Evolutionary conservation across 2,113 vertebrate genomes (phyloP), one percentile per base, ranked within the genome.

Genomic region (Nyctereutes procyonoides): DNA sequence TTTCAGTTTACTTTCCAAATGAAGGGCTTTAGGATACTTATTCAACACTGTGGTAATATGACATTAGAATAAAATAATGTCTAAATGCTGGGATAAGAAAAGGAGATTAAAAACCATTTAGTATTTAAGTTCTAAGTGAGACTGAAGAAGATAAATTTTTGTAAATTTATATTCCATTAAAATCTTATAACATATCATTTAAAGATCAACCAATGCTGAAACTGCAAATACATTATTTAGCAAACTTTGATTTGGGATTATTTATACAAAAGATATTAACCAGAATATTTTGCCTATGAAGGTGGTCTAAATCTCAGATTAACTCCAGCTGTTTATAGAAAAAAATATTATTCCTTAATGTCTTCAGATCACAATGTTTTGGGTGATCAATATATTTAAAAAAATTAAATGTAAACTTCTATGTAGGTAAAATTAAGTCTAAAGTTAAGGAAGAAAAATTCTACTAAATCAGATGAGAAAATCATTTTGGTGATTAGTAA

Each of bases 61-160:
- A 85, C 19, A 90, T 14, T 76, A 85, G 22, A 74, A 89, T 48
- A 55, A 95, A 89, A 67, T 8, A 77, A 79, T 58, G 63, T 43
- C 97, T 92, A 92, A 85, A 97, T 90, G 93, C 53, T 67, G 43
- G 13, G 13, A 93, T 63, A 89, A 93, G 24, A 88, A 94, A 96
- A 77, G 3, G 12, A 81, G 28, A 84, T 55, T 35, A 60, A 89
- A 87, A 93, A 35, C 1, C 48, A 77, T 63, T 20, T 74, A 85
- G 53, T 84, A 81, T 76, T 91, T 60, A 93, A 95, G 89, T 91
- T 91, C 20, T 80, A 56, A 94, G 48, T 62, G 48, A 87, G 38
- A 38, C 26, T 60, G 8, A 96, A 48, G n/a, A 95, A 94, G 43
- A n/a, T 86, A 26, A 87, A 62, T 51, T 19, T 87, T 94, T 14